Percentiles rank a stretch among this genome's conserved stretches.
Conservation (phyloP, 2,888 invertebrate species). For the Lycia hirtaria region DNA sequence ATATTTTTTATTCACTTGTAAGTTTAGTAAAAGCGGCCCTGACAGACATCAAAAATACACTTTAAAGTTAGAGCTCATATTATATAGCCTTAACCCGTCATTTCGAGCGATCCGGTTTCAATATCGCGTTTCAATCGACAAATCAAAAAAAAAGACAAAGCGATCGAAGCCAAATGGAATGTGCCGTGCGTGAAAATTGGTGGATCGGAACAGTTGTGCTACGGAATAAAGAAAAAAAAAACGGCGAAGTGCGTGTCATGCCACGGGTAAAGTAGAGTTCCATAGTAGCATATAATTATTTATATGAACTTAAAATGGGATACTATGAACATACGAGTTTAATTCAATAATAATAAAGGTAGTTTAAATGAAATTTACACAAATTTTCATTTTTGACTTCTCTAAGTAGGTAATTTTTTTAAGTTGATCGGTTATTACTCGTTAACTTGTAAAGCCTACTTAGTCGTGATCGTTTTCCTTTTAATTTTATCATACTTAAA, state of each 20-base stretch:
- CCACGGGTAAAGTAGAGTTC: too few relatives aligned
- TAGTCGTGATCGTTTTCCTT: too few relatives aligned
- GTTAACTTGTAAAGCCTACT: too few relatives aligned
- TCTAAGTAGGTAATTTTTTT: too few relatives aligned
- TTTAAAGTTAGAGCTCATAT: constrained; percentile 1
- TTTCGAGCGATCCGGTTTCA: constrained; percentile 13
- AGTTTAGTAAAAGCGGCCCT: background rate
- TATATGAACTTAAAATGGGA: too few relatives aligned
- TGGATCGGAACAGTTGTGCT: constrained; percentile 5
- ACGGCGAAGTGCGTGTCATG: background rate
- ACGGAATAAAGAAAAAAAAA: constrained; percentile 20
- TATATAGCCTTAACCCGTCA: constrained; percentile 1
- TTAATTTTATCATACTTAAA: too few relatives aligned
- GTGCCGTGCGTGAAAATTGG: constrained; percentile 16
- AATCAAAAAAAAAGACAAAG: constrained; percentile 21
- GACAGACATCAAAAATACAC: background rate
- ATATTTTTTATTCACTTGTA: background rate
- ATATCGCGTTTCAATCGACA: constrained; percentile 19
- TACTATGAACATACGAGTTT: too few relatives aligned
- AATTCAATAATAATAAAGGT: too few relatives aligned
- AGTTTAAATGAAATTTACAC: too few relatives aligned
- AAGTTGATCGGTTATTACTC: too few relatives aligned
- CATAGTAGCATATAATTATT: too few relatives aligned
- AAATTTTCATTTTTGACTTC: too few relatives aligned
- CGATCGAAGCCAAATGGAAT: constrained; percentile 28